Evolutionary conservation across 2,888 invertebrate genomes (phyloP).

Genomic region (Mylabris sibirica): DNA sequence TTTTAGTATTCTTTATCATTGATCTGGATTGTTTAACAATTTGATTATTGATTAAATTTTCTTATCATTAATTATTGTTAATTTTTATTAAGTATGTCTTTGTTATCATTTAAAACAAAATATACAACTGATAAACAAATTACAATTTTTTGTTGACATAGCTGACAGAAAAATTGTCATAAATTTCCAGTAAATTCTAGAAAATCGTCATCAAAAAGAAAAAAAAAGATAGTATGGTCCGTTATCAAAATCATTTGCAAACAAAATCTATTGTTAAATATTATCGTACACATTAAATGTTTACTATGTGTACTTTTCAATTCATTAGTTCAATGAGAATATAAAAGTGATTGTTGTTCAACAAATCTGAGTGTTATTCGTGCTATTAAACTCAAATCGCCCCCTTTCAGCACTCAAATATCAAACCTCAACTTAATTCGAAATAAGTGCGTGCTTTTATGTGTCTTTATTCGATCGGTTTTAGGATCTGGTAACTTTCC

Average conservation of each 20-base stretch:
- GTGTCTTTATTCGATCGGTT: slow-evolving; percentile 16
- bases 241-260: neutral
- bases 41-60: too few relatives aligned
- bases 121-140: neutral
- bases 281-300: neutral
- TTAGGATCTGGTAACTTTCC: slow-evolving; percentile 25
- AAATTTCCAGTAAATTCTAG: neutral
- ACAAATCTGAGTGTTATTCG: neutral
- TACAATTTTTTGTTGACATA: neutral
- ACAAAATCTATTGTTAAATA: neutral
- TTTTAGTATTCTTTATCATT: neutral
- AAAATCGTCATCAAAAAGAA: neutral
- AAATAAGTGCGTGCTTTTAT: too few relatives aligned
- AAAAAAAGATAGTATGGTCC: neutral
- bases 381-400: neutral
- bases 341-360: neutral
- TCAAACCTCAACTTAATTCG: too few relatives aligned
- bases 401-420: neutral
- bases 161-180: neutral
- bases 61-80: neutral
- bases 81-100: neutral
- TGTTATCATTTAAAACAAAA: neutral
- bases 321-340: neutral
- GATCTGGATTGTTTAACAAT: neutral
- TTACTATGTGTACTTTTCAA: neutral